Evolutionary conservation across 2,797 vertebrate species (phyloP).

Genomic region (Alca torda): DNA sequence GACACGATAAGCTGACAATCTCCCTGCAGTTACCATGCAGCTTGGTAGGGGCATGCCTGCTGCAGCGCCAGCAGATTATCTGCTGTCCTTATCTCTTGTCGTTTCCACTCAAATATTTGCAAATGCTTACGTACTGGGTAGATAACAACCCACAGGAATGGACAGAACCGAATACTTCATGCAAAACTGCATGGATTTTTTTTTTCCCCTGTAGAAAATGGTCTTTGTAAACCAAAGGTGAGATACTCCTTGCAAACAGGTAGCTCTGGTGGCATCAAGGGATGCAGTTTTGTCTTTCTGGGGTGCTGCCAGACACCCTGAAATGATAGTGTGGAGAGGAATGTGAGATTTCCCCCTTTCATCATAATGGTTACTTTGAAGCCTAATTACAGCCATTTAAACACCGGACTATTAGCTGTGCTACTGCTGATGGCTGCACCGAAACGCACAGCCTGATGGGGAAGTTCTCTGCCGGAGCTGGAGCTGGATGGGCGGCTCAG

Average conservation of each 20-base stretch:
- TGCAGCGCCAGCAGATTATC: neutral
- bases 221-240: neutral
- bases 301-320: conserved; percentile 40
- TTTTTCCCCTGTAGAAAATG: neutral
- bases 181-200: neutral
- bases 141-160: conserved; percentile 37
- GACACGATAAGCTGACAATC: neutral
- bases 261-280: neutral
- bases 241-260: neutral
- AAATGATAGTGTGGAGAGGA: conserved; percentile 54
- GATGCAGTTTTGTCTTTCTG: conserved; percentile 17
- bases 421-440: neutral
- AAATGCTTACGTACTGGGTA: neutral
- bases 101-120: conserved; percentile 56
- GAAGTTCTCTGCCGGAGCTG: neutral
- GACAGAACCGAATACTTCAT: neutral
- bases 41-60: neutral
- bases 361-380: conserved; percentile 66
- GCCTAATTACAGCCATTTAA: conserved; percentile 55
- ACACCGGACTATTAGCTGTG: conserved; percentile 8
- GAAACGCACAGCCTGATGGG: neutral
- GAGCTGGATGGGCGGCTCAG: neutral
- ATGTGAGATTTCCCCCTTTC: conserved; percentile 56
- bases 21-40: neutral
- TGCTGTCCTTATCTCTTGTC: conserved; percentile 12